Evolutionary conservation across 2,113 vertebrate species (phyloP), one percentile per base, ranked within the genome.

Genomic region (Brachirus orientalis): DNA sequence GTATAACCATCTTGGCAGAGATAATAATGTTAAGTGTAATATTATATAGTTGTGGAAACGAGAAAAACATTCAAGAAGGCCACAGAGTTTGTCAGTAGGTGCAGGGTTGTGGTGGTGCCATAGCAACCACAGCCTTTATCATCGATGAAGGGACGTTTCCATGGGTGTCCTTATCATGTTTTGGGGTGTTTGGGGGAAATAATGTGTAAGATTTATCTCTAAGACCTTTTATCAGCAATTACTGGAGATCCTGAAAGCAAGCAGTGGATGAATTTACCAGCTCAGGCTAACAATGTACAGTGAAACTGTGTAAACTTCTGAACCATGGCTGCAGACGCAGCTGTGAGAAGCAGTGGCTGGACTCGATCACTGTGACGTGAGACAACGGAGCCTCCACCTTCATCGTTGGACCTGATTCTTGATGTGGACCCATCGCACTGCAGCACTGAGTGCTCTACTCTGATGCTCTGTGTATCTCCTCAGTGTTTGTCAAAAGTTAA

Each of bases 261-360:
- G 58, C 36, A 52, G 63, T 62, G 53, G 60, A 66, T 57, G 47
- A 52, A 10, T 8, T 18, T 71, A n/a, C n/a, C 20, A 71, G 62
- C 19, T 37, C 48, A 36, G 69, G 63, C 36, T 48, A n/a, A n/a
- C n/a, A n/a, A n/a, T n/a, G n/a, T n/a, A n/a, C n/a, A n/a, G n/a
- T n/a, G n/a, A n/a, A n/a, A n/a, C 47, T 69, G 46, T 77, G 78
- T 89, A 91, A 89, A 92, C 85, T 85, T n/a, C n/a, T n/a, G n/a
- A n/a, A n/a, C n/a, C n/a, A n/a, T n/a, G n/a, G n/a, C n/a, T n/a
- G n/a, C n/a, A n/a, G n/a, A n/a, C n/a, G n/a, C n/a, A n/a, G n/a
- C n/a, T n/a, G n/a, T n/a, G n/a, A n/a, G n/a, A n/a, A n/a, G n/a
- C n/a, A n/a, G n/a, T 33, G 59, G 38, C 83, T 88, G 82, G 70